These are phyloP conservation scores for Nebria ingens DNA, from an alignment of 1,140 invertebrate species.

Conservation along the genomic window DNA sequence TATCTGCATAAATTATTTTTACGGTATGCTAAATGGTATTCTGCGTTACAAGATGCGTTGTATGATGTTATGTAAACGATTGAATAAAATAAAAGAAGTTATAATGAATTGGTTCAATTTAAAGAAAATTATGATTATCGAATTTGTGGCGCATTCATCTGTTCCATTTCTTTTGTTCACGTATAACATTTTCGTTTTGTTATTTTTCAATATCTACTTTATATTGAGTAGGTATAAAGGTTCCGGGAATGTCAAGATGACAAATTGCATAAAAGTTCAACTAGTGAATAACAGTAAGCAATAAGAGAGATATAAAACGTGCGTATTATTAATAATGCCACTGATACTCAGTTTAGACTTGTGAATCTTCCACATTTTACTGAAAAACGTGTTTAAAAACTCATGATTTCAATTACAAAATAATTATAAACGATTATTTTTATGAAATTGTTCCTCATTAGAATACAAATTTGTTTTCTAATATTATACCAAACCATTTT, in stretches of 20 bases:
- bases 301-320: neutral
- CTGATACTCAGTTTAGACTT: neutral
- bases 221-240: too few species aligned
- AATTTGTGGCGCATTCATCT: neutral
- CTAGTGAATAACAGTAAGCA: neutral
- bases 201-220: neutral
- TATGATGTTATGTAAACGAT: neutral
- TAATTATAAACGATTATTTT: too few species aligned
- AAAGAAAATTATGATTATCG: neutral
- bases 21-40: neutral
- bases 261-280: neutral
- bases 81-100: neutral
- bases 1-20: neutral
- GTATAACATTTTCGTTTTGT: neutral
- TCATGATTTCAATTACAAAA: too few species aligned
- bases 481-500: too few species aligned
- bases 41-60: too few species aligned
- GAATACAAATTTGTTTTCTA: too few species aligned
- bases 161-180: neutral
- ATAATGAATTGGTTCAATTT: neutral
- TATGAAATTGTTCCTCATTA: too few species aligned
- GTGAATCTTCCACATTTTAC: neutral
- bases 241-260: neutral
- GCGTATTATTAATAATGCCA: neutral
- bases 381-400: neutral